Percentiles rank a stretch among this genome's conserved stretches.
Evolutionary conservation across 1,140 invertebrate species (phyloP).

Genomic region (Scaptodrosophila lebanonensis): DNA sequence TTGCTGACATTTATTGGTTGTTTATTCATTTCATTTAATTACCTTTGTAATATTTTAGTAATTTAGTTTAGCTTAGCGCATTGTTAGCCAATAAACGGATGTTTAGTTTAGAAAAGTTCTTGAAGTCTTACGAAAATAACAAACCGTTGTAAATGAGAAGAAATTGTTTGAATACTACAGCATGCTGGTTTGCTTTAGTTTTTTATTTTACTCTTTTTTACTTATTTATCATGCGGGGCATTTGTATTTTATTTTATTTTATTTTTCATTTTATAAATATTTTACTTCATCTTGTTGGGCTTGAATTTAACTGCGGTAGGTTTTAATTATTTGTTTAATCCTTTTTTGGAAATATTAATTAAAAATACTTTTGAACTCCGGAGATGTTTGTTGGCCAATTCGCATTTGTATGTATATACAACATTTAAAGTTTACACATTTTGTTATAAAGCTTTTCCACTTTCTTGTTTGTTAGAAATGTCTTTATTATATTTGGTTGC

Average conservation of each 20-base stretch:
- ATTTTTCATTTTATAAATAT: conserved; percentile 46
- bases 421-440: conserved; percentile 46
- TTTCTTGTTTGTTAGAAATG: no score
- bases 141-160: conserved; percentile 51
- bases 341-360: conserved; percentile 46
- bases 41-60: conserved; percentile 14
- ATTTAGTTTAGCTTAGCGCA: no score
- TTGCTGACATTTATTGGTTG: neutral
- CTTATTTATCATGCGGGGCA: conserved; percentile 53
- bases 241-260: conserved; percentile 35
- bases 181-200: conserved; percentile 44
- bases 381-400: conserved; percentile 53
- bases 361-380: conserved; percentile 24
- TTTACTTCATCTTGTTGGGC: conserved; percentile 15
- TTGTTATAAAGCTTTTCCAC: no score
- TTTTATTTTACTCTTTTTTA: conserved; percentile 12
- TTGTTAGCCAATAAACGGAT: no score
- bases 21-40: conserved; percentile 44
- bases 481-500: no score
- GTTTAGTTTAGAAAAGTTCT: conserved; percentile 34
- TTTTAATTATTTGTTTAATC: conserved; percentile 47
- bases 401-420: conserved; percentile 47
- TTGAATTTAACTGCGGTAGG: conserved; percentile 54
- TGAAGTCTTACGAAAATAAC: conserved; percentile 59
- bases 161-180: conserved; percentile 61